Conservation (phyloP, 2,113 vertebrate genomes). For the Brachyhypopomus occidentalis region DNA sequence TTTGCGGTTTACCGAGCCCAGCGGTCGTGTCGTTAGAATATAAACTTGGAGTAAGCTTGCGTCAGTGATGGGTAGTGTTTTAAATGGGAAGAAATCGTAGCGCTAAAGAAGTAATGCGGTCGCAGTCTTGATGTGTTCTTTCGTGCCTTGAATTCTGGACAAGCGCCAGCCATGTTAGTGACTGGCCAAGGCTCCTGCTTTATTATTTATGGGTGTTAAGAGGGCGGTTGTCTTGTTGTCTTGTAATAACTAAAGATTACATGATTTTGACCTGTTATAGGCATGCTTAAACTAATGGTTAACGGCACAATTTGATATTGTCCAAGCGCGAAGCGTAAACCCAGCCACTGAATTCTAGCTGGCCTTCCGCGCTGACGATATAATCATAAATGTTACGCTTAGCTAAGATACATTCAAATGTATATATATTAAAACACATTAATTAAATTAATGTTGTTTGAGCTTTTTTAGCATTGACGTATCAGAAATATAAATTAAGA, state of each 20-base stretch:
- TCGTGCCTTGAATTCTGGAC: neutral
- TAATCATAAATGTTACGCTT: neutral
- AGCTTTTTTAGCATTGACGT: too few species aligned
- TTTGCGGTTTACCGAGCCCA: neutral
- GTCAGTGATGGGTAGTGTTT: neutral
- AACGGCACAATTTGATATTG: neutral
- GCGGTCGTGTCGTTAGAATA: neutral
- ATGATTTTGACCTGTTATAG: neutral
- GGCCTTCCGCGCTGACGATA: neutral
- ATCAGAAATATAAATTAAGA: too few species aligned
- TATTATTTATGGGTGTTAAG: neutral
- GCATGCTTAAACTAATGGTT: neutral
- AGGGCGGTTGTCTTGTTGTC: neutral
- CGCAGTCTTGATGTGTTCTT: neutral
- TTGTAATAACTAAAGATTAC: too few species aligned
- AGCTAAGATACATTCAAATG: too few species aligned
- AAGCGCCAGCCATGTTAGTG: slow-evolving; percentile 1
- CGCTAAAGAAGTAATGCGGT: neutral
- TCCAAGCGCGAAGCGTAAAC: neutral
- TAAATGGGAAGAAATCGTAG: too few species aligned
- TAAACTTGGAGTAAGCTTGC: neutral
- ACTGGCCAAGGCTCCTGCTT: neutral
- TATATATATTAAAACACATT: too few species aligned
- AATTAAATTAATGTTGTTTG: too few species aligned
- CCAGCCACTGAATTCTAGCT: neutral